Evolutionary conservation across 2,113 vertebrate genomes (phyloP).

Genomic region (Rhinoderma darwinii): DNA sequence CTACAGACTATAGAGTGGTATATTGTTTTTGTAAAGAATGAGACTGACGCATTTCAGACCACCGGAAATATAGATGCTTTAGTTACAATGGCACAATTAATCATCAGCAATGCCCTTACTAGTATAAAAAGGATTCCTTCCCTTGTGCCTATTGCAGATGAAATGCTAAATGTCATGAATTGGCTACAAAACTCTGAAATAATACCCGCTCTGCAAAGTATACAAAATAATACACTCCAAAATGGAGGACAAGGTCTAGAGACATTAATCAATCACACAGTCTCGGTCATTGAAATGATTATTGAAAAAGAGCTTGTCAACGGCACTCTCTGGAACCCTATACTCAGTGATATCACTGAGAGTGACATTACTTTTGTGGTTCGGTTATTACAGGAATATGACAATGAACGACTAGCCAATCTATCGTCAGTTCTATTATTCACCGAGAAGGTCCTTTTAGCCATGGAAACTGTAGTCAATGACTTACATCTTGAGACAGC

Average conservation of each 20-base stretch:
- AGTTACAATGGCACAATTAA: neutral
- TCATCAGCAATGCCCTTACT: conserved; percentile 15
- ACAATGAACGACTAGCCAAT: conserved; percentile 64
- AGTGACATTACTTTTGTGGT: conserved; percentile 13
- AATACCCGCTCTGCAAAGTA: neutral
- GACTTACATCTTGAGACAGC: conserved; percentile 62
- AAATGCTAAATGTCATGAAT: neutral
- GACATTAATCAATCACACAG: neutral
- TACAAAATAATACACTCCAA: neutral
- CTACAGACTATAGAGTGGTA: conserved; percentile 40
- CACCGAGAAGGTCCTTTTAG: conserved; percentile 62
- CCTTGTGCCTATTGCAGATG: neutral
- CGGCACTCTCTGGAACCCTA: neutral
- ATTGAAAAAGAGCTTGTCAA: conserved; percentile 9
- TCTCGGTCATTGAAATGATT: conserved; percentile 30
- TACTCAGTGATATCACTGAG: neutral
- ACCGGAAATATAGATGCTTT: conserved; percentile 17
- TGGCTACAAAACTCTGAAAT: conserved; percentile 1
- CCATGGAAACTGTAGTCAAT: conserved; percentile 64
- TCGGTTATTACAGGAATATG: conserved; percentile 54
- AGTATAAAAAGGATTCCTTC: neutral
- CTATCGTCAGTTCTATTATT: conserved; percentile 64
- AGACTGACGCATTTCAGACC: neutral
- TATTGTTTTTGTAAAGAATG: conserved; percentile 26
- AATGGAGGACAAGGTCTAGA: neutral